Evolutionary conservation across 2,797 vertebrate genomes (phyloP).

Genomic region (Kryptopterus vitreolus): DNA sequence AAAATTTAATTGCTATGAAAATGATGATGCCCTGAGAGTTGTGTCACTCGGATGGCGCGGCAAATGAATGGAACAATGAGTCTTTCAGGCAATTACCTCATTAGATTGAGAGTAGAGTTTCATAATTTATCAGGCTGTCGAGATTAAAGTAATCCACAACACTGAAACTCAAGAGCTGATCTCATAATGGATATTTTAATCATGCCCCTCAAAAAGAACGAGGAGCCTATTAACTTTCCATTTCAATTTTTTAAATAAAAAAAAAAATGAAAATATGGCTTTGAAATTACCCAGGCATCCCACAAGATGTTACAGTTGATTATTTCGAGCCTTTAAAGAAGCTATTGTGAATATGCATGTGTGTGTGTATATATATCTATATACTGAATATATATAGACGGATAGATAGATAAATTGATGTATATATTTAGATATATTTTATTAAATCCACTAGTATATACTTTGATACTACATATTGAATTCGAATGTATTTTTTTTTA

Average conservation of each 20-base stretch:
- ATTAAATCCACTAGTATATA: no score
- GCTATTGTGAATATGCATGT: slow-evolving; percentile 36
- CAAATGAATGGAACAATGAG: slow-evolving; percentile 71
- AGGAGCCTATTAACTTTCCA: slow-evolving; percentile 74
- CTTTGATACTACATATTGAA: background rate
- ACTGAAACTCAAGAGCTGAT: slow-evolving; percentile 77
- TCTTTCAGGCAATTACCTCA: slow-evolving; percentile 77
- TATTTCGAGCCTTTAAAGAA: slow-evolving; percentile 54
- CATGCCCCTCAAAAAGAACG: slow-evolving; percentile 71
- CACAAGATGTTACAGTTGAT: slow-evolving; percentile 64
- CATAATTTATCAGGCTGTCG: slow-evolving; percentile 73
- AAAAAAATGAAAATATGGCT: slow-evolving; percentile 66
- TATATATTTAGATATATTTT: no score
- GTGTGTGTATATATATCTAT: no score
- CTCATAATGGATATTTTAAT: slow-evolving; percentile 79
- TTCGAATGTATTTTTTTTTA: background rate
- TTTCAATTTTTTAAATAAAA: slow-evolving; percentile 72
- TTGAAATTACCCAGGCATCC: slow-evolving; percentile 67
- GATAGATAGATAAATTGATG: no score
- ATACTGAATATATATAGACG: no score
- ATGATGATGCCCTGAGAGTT: slow-evolving; percentile 65
- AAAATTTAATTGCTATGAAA: slow-evolving; percentile 58
- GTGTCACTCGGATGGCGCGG: slow-evolving; percentile 62
- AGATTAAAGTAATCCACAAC: slow-evolving; percentile 79
- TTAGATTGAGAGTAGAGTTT: slow-evolving; percentile 70